A percentile compares a stretch with the other conserved stretches of the same genome.
Evolutionary conservation across 53 echinoderm and acorn worm species (phyloP).

Genomic region (Hippasteria phrygiana): DNA sequence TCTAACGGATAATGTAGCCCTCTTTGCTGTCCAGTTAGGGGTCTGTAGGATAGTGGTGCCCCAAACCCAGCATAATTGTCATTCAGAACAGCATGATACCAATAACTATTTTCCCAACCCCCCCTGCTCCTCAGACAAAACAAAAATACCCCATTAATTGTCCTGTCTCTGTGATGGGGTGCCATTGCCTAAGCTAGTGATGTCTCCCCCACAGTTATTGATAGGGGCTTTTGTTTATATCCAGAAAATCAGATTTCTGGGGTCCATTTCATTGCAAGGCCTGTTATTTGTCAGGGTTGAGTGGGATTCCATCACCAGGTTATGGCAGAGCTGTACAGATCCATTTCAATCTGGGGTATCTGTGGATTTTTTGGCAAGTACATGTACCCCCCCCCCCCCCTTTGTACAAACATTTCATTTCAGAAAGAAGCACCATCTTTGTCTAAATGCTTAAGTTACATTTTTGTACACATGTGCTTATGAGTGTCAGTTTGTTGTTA

Average conservation of each 20-base stretch:
- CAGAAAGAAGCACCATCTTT: not conserved
- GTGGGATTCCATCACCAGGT: conserved; percentile 16
- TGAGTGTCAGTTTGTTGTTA: conserved; percentile 27
- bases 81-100: conserved; percentile 25
- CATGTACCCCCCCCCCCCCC: not conserved
- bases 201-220: conserved; percentile 39
- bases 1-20: too few relatives aligned
- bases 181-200: not conserved
- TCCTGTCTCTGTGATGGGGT: not conserved
- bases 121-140: conserved; percentile 23
- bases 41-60: too few relatives aligned
- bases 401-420: not conserved
- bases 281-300: conserved; percentile 25
- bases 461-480: conserved; percentile 1
- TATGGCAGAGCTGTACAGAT: not conserved
- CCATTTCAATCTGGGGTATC: conserved; percentile 20
- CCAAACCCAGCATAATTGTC: not conserved
- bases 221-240: conserved; percentile 57
- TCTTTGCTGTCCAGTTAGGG: too few relatives aligned
- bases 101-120: conserved; percentile 8
- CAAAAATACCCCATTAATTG: conserved; percentile 52
- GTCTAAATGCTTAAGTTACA: conserved; percentile 2
- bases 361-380: not conserved
- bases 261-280: conserved; percentile 12
- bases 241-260: conserved; percentile 51